Evolutionary conservation across 2,797 vertebrate genomes (phyloP), one percentile per base, ranked within the genome.

Genomic region (Cossypha caffra): DNA sequence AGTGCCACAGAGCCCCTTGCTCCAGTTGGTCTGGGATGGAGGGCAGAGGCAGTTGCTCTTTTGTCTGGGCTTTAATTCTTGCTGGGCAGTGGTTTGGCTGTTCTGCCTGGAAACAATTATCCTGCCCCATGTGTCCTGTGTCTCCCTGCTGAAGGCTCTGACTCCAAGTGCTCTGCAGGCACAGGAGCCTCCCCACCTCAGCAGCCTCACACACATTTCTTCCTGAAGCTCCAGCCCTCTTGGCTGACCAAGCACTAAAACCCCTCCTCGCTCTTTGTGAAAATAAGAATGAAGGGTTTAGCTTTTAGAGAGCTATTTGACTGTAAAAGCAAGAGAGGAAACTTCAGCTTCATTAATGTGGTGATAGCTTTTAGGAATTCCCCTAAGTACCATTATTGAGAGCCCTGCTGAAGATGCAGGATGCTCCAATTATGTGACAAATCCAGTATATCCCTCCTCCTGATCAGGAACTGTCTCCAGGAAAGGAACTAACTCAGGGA

Each of bases 321-420:
- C 94, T 96, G 86, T 93, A 93, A 86, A 97, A 94, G 90, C 93
- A 66, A 38, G 62, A 54, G 48, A 89, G 96, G 85, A 97, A 96
- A 89, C 51, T 42, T 42, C 57, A 64, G 59, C 85, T 94, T 94
- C 69, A 54, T 91, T 90, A 95, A 71, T 24, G 82, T 63, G 72
- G 86, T 59, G 64, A 94, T 88, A 74, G 80, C 83, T 96, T 91
- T 97, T 83, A 93, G 82, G 90, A 96, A 94, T 94, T 97, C 95
- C 96, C 95, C 91, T 29, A 86, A 96, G 94, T 77, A 62, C 86
- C 59, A 43, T 95, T 89, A 86, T 5, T 72, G 84, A 91, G 89
- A 86, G 67, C 69, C 63, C 81, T 80, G 74, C 89, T 85, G 35
- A 58, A 91, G 78, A 94, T 88, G 79, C 93, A 89, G 83, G 85